Percentiles rank a stretch among this genome's conserved stretches.
Evolutionary conservation across 2,888 invertebrate genomes (phyloP).

Genomic region (Osmoderma eremita): DNA sequence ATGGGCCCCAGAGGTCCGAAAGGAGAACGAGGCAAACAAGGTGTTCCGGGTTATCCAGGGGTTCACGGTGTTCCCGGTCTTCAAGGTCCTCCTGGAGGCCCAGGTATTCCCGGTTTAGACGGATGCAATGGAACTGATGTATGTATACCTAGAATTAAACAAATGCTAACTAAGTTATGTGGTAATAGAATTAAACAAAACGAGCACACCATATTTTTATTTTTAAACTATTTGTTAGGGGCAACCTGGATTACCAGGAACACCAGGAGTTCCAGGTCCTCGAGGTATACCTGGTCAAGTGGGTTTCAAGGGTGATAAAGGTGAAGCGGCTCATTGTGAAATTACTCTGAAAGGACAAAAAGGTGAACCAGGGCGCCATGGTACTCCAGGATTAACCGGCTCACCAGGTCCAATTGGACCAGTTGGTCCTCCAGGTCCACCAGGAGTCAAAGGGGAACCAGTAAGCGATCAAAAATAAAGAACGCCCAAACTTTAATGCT

Average conservation of each 20-base stretch:
- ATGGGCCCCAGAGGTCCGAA: constrained; percentile 83
- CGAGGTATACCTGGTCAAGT: constrained; percentile 76
- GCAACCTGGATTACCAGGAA: constrained; percentile 75
- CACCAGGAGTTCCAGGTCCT: constrained; percentile 77
- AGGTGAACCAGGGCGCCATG: constrained; percentile 84
- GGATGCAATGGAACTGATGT: constrained; percentile 97
- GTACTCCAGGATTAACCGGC: constrained; percentile 74
- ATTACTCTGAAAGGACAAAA: constrained; percentile 82
- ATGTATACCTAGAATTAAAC: constrained; percentile 59
- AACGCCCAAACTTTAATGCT: not conserved
- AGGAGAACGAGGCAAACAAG: constrained; percentile 87
- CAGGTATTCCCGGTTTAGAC: constrained; percentile 88
- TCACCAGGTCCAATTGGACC: constrained; percentile 72
- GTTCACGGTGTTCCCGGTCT: constrained; percentile 77
- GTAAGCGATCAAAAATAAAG: constrained; percentile 61
- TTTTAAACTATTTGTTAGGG: no score
- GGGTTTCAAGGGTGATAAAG: constrained; percentile 81
- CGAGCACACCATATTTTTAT: constrained; percentile 39
- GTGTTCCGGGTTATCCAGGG: constrained; percentile 88
- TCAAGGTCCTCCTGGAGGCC: constrained; percentile 74
- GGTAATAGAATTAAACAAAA: not conserved
- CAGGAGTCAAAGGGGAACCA: constrained; percentile 71
- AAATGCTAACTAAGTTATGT: not conserved
- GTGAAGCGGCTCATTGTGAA: constrained; percentile 80
- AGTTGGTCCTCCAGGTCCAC: constrained; percentile 69